Conservation (phyloP, 2,888 invertebrate species). For the Epicampocera succincta region DNA sequence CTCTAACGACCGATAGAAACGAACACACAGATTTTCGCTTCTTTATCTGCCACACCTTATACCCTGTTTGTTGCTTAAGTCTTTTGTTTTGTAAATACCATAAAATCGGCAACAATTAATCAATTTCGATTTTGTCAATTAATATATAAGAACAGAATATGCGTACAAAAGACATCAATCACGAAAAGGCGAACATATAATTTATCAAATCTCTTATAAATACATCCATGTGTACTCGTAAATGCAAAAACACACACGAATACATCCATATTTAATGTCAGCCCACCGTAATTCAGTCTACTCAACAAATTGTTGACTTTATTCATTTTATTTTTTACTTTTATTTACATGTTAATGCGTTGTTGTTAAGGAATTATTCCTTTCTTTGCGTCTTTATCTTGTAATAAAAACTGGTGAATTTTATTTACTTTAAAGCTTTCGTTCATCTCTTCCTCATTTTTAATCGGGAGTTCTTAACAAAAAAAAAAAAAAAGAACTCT, state of each 20-base stretch:
- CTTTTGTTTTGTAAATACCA: conserved; percentile 30
- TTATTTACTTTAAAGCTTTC: conserved; percentile 53
- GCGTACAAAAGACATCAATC: conserved; percentile 54
- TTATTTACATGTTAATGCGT: conserved; percentile 55
- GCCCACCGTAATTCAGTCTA: neutral
- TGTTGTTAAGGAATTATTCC: conserved; percentile 1
- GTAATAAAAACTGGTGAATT: conserved; percentile 48
- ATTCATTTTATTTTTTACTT: conserved; percentile 38
- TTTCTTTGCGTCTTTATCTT: conserved; percentile 41
- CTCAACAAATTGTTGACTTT: conserved; percentile 38
- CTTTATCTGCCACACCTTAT: too few species aligned
- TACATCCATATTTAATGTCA: neutral
- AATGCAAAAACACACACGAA: neutral
- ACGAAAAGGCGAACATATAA: conserved; percentile 20
- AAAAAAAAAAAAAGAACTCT: conserved; percentile 30
- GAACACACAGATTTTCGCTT: too few species aligned
- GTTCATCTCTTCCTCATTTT: conserved; percentile 52
- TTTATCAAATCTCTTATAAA: conserved; percentile 38
- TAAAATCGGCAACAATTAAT: conserved; percentile 35
- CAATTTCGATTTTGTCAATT: conserved; percentile 14
- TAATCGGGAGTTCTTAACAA: conserved; percentile 14
- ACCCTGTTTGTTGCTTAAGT: conserved; percentile 52
- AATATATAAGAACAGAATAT: neutral
- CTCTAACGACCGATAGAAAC: too few species aligned
- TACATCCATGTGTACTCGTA: too few species aligned